These are phyloP conservation scores for Eurystomus glaucurus DNA, from an alignment of 2,797 vertebrate genomes.

Conservation along the genomic window DNA sequence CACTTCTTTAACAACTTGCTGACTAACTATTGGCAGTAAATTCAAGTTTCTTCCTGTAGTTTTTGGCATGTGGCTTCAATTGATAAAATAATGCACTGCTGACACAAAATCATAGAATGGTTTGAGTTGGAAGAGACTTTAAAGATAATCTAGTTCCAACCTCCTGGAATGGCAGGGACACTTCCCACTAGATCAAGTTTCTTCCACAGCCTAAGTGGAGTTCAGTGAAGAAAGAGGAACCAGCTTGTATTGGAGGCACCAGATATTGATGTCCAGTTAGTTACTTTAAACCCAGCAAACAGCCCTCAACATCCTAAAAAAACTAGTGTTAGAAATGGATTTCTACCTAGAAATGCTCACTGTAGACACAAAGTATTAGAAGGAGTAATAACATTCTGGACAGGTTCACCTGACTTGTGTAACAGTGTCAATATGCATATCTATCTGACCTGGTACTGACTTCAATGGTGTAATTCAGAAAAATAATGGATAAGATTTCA, in stretches of 20 bases:
- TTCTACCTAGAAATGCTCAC: not conserved
- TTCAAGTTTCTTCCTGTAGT: not conserved
- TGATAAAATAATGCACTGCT: not conserved
- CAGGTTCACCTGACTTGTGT: accelerated
- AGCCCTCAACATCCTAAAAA: not conserved
- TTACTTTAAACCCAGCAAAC: not conserved
- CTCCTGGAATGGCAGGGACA: not conserved
- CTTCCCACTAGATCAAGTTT: not conserved
- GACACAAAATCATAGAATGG: not conserved
- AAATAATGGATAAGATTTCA: not conserved
- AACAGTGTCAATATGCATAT: not conserved
- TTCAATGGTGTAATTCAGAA: not conserved
- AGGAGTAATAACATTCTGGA: not conserved
- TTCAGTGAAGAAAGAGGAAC: not conserved
- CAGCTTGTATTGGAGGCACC: not conserved
- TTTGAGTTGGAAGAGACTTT: not conserved
- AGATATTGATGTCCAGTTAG: not conserved
- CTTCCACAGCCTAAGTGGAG: not conserved
- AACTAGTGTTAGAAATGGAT: not conserved
- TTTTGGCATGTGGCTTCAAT: not conserved
- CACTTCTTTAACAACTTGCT: not conserved
- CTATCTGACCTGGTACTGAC: not conserved
- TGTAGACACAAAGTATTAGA: not conserved
- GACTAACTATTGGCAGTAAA: not conserved
- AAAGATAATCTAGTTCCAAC: not conserved